Evolutionary conservation across 2,113 vertebrate species (phyloP).

Genomic region (Thymallus thymallus): DNA sequence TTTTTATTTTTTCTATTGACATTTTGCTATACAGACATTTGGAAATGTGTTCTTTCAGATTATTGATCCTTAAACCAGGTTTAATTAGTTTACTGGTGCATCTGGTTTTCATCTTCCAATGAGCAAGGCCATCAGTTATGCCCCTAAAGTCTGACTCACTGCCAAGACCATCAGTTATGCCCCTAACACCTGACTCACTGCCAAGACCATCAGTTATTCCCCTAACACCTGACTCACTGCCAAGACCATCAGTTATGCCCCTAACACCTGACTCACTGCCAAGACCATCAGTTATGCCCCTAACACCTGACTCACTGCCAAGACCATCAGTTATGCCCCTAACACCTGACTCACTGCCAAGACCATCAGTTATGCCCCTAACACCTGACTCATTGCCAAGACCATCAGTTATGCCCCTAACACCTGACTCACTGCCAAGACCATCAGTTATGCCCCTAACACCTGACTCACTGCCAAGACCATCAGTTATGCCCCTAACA

Average conservation of each 20-base stretch:
- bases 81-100: slow-evolving; percentile 56
- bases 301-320: slow-evolving; percentile 42
- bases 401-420: too few relatives aligned
- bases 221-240: slow-evolving; percentile 44
- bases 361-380: too few relatives aligned
- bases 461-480: slow-evolving; percentile 45
- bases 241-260: too few relatives aligned
- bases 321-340: too few relatives aligned
- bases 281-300: too few relatives aligned
- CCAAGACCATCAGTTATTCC: too few relatives aligned
- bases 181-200: slow-evolving; percentile 47
- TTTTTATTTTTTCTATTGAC: background rate
- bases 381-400: slow-evolving; percentile 42
- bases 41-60: slow-evolving; percentile 9
- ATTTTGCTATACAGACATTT: background rate
- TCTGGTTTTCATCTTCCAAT: slow-evolving; percentile 56
- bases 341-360: slow-evolving; percentile 42
- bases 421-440: slow-evolving; percentile 42
- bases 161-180: too few relatives aligned
- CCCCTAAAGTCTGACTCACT: slow-evolving; percentile 44
- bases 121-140: slow-evolving; percentile 60
- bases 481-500: slow-evolving; percentile 57
- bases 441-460: too few relatives aligned
- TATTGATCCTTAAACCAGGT: slow-evolving; percentile 52
- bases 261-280: slow-evolving; percentile 43